These are phyloP conservation scores for Motacilla tschutschensis DNA, from an alignment of 2,113 vertebrate species.

Conservation along the genomic window DNA sequence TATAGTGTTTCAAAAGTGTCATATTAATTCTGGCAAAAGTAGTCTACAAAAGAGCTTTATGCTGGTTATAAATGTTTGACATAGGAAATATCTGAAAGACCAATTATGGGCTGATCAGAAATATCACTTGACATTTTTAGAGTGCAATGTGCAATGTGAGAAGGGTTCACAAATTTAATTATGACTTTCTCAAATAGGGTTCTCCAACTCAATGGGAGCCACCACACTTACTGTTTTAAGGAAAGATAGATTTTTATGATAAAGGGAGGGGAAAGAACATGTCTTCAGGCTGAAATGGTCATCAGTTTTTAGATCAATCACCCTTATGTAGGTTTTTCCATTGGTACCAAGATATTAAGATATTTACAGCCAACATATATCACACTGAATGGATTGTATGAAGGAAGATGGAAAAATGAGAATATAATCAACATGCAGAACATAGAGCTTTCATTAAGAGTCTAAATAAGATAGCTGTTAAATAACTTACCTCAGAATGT, in stretches of 20 bases:
- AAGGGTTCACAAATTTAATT: constrained; percentile 20
- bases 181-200: not conserved
- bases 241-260: not conserved
- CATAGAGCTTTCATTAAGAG: not conserved
- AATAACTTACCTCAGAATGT: not conserved
- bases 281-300: not conserved
- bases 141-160: not conserved
- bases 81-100: constrained; percentile 2
- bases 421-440: not conserved
- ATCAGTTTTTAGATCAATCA: constrained; percentile 23
- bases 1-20: not conserved
- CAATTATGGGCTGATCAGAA: constrained; percentile 27
- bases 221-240: not conserved
- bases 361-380: constrained; percentile 31
- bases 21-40: constrained; percentile 4
- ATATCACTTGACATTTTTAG: constrained; percentile 43
- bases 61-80: not conserved
- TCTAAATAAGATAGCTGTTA: not conserved
- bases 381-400: not conserved
- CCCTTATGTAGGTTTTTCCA: not conserved
- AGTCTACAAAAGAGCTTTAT: constrained; percentile 13
- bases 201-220: not conserved
- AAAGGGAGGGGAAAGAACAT: not conserved
- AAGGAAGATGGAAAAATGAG: not conserved
- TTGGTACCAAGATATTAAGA: not conserved